Evolutionary conservation across 2,797 vertebrate species (phyloP).

Genomic region (Cyclopterus lumpus): DNA sequence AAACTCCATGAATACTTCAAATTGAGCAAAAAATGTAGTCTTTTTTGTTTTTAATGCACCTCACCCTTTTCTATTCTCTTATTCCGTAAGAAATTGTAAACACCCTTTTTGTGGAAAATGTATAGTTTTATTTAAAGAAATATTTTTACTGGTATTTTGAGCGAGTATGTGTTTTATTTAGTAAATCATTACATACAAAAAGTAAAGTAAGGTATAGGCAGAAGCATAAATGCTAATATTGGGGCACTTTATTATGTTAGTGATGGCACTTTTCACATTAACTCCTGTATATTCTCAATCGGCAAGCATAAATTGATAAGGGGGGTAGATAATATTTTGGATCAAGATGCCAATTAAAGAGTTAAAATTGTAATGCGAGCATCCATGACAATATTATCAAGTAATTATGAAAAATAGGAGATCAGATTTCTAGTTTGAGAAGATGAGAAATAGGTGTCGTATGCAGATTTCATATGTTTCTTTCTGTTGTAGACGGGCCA

Average conservation of each 20-base stretch:
- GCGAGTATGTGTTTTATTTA: too few relatives aligned
- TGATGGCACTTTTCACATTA: background rate
- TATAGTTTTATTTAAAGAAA: background rate
- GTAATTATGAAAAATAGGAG: background rate
- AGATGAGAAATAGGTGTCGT: background rate
- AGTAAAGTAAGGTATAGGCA: too few relatives aligned
- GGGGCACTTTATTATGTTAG: background rate
- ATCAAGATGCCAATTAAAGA: background rate
- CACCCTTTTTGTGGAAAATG: background rate
- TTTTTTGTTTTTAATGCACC: slow-evolving; percentile 5
- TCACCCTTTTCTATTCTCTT: background rate
- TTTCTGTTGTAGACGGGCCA: slow-evolving; percentile 89
- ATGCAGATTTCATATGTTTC: background rate
- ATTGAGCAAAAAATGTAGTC: background rate
- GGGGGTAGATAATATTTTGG: background rate
- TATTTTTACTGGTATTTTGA: background rate
- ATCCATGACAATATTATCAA: background rate
- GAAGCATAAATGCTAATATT: background rate
- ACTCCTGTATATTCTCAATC: background rate
- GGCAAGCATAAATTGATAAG: background rate
- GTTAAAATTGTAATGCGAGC: background rate
- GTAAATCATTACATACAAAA: too few relatives aligned
- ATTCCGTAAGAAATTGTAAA: background rate
- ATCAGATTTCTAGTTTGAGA: background rate
- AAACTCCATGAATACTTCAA: slow-evolving; percentile 3